Evolutionary conservation across 2,888 invertebrate species (phyloP).

Genomic region (Blera fallax): DNA sequence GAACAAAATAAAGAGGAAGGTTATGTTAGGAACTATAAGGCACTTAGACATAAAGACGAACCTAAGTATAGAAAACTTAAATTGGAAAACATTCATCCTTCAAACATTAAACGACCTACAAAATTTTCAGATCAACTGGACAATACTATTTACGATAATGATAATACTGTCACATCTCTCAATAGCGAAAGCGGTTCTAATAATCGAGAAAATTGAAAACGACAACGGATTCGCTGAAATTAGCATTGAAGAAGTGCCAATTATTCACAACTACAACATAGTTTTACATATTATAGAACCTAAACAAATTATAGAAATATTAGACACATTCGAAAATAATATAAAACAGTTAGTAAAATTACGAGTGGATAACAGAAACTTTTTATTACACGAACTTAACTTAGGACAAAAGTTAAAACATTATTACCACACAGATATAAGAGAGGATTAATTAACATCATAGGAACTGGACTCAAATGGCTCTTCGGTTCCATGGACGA

Average conservation of each 20-base stretch:
- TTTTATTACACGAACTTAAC: too few relatives aligned
- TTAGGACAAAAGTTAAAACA: background rate
- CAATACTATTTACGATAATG: background rate
- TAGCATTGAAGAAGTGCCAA: background rate
- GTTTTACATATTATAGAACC: background rate
- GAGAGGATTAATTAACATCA: background rate
- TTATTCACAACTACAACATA: background rate
- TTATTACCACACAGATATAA: background rate
- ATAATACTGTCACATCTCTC: background rate
- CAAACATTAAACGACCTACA: too few relatives aligned
- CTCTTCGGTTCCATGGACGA: background rate
- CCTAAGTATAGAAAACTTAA: conserved; percentile 61
- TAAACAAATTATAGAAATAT: background rate
- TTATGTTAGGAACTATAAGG: too few relatives aligned
- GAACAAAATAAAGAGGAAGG: conserved; percentile 21
- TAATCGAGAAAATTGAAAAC: background rate
- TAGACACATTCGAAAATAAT: too few relatives aligned
- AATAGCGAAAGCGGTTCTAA: background rate
- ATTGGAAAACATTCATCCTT: too few relatives aligned
- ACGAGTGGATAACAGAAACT: too few relatives aligned
- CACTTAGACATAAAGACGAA: conserved; percentile 33
- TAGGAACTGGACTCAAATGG: conserved; percentile 1
- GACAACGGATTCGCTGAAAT: conserved; percentile 2
- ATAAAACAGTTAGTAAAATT: too few relatives aligned
- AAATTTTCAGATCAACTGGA: too few relatives aligned